phyloP scores from a whole-genome alignment of 2,113 vertebrate genomes.

The Channa argus region DNA sequence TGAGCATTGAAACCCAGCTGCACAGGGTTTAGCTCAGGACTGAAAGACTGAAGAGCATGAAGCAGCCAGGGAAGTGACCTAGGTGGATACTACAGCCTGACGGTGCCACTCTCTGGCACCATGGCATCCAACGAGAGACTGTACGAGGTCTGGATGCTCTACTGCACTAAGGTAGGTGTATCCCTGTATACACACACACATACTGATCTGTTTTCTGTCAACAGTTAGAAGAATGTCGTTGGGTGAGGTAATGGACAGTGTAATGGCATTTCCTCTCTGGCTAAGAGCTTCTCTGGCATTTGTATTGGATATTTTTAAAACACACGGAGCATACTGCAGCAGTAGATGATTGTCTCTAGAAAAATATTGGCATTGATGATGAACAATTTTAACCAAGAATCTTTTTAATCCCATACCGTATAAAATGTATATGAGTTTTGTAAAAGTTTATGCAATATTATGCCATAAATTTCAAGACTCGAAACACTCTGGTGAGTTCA shows the following conservation, averaged over 20 bases:
- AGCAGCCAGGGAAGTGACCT: conserved; percentile 71
- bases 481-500: too few species aligned
- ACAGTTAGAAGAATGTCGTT: conserved; percentile 5
- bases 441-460: too few species aligned
- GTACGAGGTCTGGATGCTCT: conserved; percentile 99
- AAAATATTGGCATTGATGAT: too few species aligned
- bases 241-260: conserved; percentile 14
- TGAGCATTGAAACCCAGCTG: conserved; percentile 4
- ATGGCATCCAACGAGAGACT: conserved; percentile 98
- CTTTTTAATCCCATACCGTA: background rate
- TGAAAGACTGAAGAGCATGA: conserved; percentile 59
- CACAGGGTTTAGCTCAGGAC: conserved; percentile 39
- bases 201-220: background rate
- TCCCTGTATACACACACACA: background rate
- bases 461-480: too few species aligned
- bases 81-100: conserved; percentile 50
- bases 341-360: too few species aligned
- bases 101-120: conserved; percentile 61
- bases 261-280: conserved; percentile 31
- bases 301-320: background rate
- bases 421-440: too few species aligned
- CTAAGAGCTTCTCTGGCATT: conserved; percentile 13
- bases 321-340: too few species aligned
- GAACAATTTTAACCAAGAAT: background rate
- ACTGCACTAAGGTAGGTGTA: conserved; percentile 91